Evolutionary conservation across 2,888 invertebrate species (phyloP), one percentile per base, ranked within the genome.

Genomic region (Gibbula magus): DNA sequence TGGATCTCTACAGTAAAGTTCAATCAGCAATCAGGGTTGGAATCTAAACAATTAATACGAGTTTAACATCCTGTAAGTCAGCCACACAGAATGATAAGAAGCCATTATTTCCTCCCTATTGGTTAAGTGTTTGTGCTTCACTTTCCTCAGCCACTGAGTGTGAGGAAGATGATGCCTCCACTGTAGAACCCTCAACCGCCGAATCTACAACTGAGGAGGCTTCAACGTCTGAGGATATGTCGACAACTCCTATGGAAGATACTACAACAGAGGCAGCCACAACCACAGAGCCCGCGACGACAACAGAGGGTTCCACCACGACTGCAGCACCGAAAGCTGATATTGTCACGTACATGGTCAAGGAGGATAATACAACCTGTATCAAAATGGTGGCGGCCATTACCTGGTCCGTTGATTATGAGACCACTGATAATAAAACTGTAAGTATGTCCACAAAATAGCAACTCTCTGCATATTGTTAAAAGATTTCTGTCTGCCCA

Each of bases 381-480:
- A 35, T 81, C 45, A 74, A 70, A 20, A 67, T 81, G 61, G 70
- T 35, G 29, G 81, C 74, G 0, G 32, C 61, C 53, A 67, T 81
- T 5, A 35, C 53, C 20, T 7, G 78, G 10, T 18, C 52, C 16
- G 75, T 81, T 22, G 45, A 8, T 13, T 78, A 78, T 54, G 52
- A 25, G 20, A 79, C 45, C 29, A 79, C 66, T 32, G 70, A 79
- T 45, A 61, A 61, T 18, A 61, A 2, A n/a, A 61, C 61, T n/a
- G 61, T 61, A 29, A 61, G 61, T 61, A 29, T 45, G 5, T 45
- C 5, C 13, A 35, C 3, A 5, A 35, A 35, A 5, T 5, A 35
- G 35, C 3, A 35, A 3, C 8, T 35, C 4, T 35, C 8, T n/a
- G n/a, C n/a, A n/a, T n/a, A n/a, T n/a, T n/a, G n/a, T n/a, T n/a